Percentiles rank a stretch among this genome's conserved stretches.
Evolutionary conservation across 1,140 invertebrate genomes (phyloP).

Genomic region (Lucilia sericata): DNA sequence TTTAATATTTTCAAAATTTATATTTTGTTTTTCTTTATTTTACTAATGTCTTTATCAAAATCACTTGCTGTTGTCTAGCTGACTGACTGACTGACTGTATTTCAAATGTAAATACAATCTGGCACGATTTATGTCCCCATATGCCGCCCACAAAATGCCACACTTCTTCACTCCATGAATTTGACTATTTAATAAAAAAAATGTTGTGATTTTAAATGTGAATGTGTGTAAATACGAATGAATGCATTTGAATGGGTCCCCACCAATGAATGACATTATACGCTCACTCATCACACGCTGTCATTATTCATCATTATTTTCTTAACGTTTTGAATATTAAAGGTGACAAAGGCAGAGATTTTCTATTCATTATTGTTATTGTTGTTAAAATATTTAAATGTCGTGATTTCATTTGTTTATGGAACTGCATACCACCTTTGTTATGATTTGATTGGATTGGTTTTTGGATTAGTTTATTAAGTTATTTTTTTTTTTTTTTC

Average conservation of each 20-base stretch:
- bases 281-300: slow-evolving; percentile 41
- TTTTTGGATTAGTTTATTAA: slow-evolving; percentile 26
- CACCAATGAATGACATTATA: neutral
- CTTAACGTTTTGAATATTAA: neutral
- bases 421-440: slow-evolving; percentile 19
- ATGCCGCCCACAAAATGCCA: slow-evolving; percentile 39
- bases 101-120: slow-evolving; percentile 31
- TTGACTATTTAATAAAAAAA: neutral
- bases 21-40: neutral
- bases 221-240: neutral
- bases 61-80: neutral
- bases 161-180: slow-evolving; percentile 31
- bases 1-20: neutral
- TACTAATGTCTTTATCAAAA: slow-evolving; percentile 9
- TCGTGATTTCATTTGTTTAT: slow-evolving; percentile 42
- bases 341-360: neutral
- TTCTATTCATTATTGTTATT: neutral
- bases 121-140: slow-evolving; percentile 30
- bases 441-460: slow-evolving; percentile 33
- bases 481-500: slow-evolving; percentile 10
- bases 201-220: neutral
- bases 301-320: slow-evolving; percentile 35
- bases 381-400: neutral
- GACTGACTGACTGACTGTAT: neutral
- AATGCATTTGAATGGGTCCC: neutral